phyloP scores from a whole-genome alignment of 1,140 invertebrate species.

The Pseudomyrmex gracilis region DNA sequence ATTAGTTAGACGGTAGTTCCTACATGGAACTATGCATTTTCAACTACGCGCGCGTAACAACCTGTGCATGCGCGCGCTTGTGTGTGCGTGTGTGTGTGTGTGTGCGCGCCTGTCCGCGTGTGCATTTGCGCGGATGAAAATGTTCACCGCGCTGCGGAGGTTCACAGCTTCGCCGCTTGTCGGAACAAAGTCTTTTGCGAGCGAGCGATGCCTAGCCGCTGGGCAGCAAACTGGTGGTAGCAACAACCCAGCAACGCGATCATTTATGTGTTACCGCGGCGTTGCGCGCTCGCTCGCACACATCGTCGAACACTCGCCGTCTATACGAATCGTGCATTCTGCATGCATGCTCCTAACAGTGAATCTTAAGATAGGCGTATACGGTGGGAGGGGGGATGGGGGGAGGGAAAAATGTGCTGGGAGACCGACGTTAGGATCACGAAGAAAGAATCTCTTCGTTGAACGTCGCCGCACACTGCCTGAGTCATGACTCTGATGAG shows the following conservation, averaged over 20 bases:
- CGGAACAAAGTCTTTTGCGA: constrained; percentile 65
- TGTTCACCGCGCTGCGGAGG: constrained; percentile 35
- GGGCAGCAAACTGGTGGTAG: constrained; percentile 70
- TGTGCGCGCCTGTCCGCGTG: constrained; percentile 1
- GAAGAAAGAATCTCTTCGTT: constrained; percentile 71
- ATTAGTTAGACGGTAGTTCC: constrained; percentile 61
- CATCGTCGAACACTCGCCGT: constrained; percentile 26
- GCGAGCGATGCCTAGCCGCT: constrained; percentile 58
- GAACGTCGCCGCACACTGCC: constrained; percentile 40
- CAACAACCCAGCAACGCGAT: constrained; percentile 66
- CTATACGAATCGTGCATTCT: constrained; percentile 62
- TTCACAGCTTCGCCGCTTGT: constrained; percentile 42
- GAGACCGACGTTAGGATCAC: constrained; percentile 50
- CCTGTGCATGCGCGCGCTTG: neutral
- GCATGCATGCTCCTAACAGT: constrained; percentile 55
- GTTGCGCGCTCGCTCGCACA: constrained; percentile 7
- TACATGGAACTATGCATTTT: constrained; percentile 65
- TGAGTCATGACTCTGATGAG: constrained; percentile 70
- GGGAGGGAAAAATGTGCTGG: neutral
- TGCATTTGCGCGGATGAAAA: constrained; percentile 58
- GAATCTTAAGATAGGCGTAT: constrained; percentile 63
- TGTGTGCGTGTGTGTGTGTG: neutral
- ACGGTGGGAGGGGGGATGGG: neutral
- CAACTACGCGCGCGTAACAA: constrained; percentile 8
- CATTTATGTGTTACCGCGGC: constrained; percentile 63